Evolutionary conservation across 2,888 invertebrate species (phyloP).

Genomic region (Rhingia campestris): DNA sequence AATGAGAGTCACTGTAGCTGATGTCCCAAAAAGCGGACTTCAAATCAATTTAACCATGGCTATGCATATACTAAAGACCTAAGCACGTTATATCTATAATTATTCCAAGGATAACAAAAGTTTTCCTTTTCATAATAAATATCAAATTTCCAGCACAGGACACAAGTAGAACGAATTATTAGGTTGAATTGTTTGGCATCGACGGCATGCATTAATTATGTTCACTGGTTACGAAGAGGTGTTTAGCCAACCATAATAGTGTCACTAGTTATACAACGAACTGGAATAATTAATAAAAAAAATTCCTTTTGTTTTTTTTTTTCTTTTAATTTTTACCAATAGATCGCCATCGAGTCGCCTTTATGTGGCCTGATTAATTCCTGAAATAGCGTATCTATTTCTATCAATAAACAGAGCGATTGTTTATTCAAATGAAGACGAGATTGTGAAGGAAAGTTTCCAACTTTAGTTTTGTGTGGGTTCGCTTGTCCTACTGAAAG

Average conservation of each 20-base stretch:
- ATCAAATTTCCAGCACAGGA: too few relatives aligned
- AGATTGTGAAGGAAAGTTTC: slow-evolving; percentile 13
- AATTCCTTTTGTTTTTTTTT: slow-evolving; percentile 6
- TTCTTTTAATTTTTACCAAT: slow-evolving; percentile 8
- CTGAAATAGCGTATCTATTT: slow-evolving; percentile 13
- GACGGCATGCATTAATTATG: not conserved
- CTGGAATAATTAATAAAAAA: slow-evolving; percentile 22
- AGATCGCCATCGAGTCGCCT: not conserved
- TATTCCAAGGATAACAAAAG: too few relatives aligned
- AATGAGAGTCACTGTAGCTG: too few relatives aligned
- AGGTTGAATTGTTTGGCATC: too few relatives aligned
- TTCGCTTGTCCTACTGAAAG: too few relatives aligned
- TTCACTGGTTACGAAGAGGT: slow-evolving; percentile 25
- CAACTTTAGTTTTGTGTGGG: not conserved
- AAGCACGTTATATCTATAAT: too few relatives aligned
- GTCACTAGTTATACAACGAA: not conserved
- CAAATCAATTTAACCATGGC: too few relatives aligned
- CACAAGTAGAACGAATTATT: too few relatives aligned
- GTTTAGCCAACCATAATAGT: not conserved
- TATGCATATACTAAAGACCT: too few relatives aligned
- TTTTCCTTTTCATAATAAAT: too few relatives aligned
- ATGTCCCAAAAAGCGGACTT: too few relatives aligned
- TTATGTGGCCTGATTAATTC: slow-evolving; percentile 5
- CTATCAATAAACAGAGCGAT: slow-evolving; percentile 15
- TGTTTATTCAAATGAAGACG: slow-evolving; percentile 23